Base-by-base conservation (phyloP, 2,888 invertebrate genomes). In the Caenorhabditis drosophilae region DNA sequence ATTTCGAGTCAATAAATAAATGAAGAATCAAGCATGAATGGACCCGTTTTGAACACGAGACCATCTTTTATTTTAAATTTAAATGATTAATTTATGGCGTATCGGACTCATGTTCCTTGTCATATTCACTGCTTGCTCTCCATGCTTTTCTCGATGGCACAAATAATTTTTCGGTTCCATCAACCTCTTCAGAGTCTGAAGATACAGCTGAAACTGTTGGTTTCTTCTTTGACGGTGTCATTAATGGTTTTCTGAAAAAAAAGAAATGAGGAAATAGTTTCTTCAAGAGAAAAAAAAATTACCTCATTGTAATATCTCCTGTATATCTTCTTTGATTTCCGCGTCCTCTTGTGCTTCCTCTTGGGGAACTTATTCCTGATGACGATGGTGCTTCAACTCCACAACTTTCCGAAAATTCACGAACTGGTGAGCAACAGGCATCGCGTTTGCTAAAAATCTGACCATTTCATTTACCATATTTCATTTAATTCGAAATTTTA, bases 401-500 rank as follows among this genome's bases (percentile, higher is more conserved):
- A 22, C 12, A 27, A 15, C 48, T 46, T 2, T 44, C 42, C 3
- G 67, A 55, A 25, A 66, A 58, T 51, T 64, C 61, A 23, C 72
- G 76, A 15, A 80, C 77, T 7, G 80, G 80, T 4, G 79, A 79
- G 50, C 79, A 80, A 50, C 77, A 77, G 0, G 80, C 80, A 45
- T 80, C 80, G 3, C 78, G 72, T 55, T 57, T 70, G 53, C 75
- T 75, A 48, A 34, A 62, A 41, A 15, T 36, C 22, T 25, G 36
- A 44, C 7, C 9, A 22, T 18, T 12, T 22, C 7, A 44, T 46
- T 20, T 22, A 6, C 11, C 22, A 26, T 11, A 20, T 15, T 11
- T 44, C 6, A 22, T 31, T 31, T 6, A 31, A 31, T 31, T 31
- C 31, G 31, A 31, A n/a, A 18, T 41, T 41, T 9, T 31, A 31